Base-by-base conservation (phyloP, 2,797 vertebrate genomes). In the Pygocentrus nattereri region DNA sequence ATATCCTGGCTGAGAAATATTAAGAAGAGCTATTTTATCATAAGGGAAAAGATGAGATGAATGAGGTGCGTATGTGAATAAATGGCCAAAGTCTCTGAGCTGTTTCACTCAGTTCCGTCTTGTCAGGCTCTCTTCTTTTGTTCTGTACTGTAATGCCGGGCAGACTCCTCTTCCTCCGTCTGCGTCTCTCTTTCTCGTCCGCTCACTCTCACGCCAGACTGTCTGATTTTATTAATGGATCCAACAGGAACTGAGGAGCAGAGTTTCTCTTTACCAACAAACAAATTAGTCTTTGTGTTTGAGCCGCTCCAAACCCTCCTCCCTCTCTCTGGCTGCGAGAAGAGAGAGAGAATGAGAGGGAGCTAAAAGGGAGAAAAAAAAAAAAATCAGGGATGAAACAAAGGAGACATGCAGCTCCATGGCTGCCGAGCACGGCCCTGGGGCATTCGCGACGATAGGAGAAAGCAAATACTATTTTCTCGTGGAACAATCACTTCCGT, bases 211-310 rank as follows among this genome's bases (percentile, higher is more conserved):
- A 78, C 86, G 70, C 85, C 87, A 87, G 84, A 88, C 74, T 65
- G 84, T 83, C 80, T 88, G 86, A 87, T 92, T 92, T 91, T 91
- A 92, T 92, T 93, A 94, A 92, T 94, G 92, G 89, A 88, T 90
- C 91, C 88, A 90, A 92, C 91, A 92, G 93, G 92, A 94, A 94
- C 91, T 90, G 89, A 89, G 81, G 89, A 89, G 91, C 85, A 90
- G 90, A 93, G 91, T 94, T 93, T 94, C 91, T 94, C 90, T 94
- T 94, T 93, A 91, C 92, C 87, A 93, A 94, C 92, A 94, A 94
- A 94, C 93, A 95, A 94, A 95, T 95, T 94, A 93, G 93, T 89
- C 93, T 94, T 94, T 94, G 94, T 94, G 88, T 93, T 90, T 74
- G 88, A 89, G 90, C 89, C 84, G 88, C 90, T 91, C 89, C 89